phyloP scores from a whole-genome alignment of 2,888 invertebrate genomes.

The Meiosimyza platycephala region DNA sequence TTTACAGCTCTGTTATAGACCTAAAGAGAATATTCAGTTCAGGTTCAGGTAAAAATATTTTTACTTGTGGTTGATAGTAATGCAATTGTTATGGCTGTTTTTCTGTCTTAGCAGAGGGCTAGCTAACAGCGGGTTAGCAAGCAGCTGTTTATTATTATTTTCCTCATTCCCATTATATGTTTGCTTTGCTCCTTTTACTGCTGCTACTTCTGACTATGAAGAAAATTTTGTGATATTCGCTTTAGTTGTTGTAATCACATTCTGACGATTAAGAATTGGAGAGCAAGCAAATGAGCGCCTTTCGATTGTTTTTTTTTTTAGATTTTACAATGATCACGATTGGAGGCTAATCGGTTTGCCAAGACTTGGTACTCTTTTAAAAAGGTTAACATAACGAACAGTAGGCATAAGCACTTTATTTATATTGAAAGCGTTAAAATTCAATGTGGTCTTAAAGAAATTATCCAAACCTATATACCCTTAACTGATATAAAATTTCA shows the following conservation, averaged over 20 bases:
- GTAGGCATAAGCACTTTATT: too few relatives aligned
- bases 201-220: slow-evolving; percentile 13
- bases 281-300: slow-evolving; percentile 40
- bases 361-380: slow-evolving; percentile 7
- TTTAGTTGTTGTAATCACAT: slow-evolving; percentile 21
- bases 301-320: slow-evolving; percentile 34
- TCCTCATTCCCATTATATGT: slow-evolving; percentile 10
- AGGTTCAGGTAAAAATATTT: slow-evolving; percentile 27
- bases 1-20: too few relatives aligned
- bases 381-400: slow-evolving; percentile 1
- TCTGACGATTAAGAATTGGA: background rate
- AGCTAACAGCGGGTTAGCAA: slow-evolving; percentile 36
- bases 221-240: background rate
- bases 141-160: slow-evolving; percentile 58
- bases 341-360: background rate
- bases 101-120: background rate
- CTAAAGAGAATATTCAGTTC: background rate
- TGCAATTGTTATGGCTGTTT: slow-evolving; percentile 10
- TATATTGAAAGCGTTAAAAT: too few relatives aligned
- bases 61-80: slow-evolving; percentile 1
- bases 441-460: too few relatives aligned
- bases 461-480: too few relatives aligned
- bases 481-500: too few relatives aligned
- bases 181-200: slow-evolving; percentile 46
- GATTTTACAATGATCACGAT: slow-evolving; percentile 12